Evolutionary conservation across 2,797 vertebrate species (phyloP).

Genomic region (Acanthurus leucopareius): DNA sequence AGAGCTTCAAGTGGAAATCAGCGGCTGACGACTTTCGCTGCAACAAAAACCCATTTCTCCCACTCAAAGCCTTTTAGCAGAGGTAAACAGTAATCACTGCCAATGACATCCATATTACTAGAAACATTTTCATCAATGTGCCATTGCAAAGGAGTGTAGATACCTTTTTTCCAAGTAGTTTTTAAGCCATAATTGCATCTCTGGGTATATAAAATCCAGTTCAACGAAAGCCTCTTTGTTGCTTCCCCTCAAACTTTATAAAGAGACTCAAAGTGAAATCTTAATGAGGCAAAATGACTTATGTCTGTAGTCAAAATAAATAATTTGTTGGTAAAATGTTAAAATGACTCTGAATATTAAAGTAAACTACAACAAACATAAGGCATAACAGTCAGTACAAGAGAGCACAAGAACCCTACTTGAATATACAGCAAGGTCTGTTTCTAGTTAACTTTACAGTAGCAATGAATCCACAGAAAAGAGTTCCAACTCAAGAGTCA

Average conservation of each 20-base stretch:
- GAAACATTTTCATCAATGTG: slow-evolving; percentile 41
- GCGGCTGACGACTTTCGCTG: slow-evolving; percentile 86
- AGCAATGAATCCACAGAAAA: neutral
- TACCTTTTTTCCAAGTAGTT: slow-evolving; percentile 25
- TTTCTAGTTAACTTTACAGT: neutral
- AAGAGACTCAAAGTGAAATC: neutral
- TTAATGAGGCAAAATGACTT: neutral
- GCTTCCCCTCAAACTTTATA: slow-evolving; percentile 5
- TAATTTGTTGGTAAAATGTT: neutral
- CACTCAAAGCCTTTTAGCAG: slow-evolving; percentile 57
- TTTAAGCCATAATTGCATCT: slow-evolving; percentile 10
- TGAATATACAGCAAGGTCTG: slow-evolving; percentile 5
- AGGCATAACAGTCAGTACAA: slow-evolving; percentile 3
- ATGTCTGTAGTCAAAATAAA: neutral
- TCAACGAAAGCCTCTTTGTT: slow-evolving; percentile 6
- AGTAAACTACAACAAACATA: neutral
- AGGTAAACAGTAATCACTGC: slow-evolving; percentile 51
- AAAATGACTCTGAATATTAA: neutral
- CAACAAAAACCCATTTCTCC: slow-evolving; percentile 84
- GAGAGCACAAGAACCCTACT: neutral
- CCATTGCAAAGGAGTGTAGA: slow-evolving; percentile 18
- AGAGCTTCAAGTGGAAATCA: slow-evolving; percentile 83
- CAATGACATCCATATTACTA: slow-evolving; percentile 47
- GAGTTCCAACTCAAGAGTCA: slow-evolving; percentile 28
- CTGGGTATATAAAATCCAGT: neutral